phyloP scores from a whole-genome alignment of 2,113 vertebrate genomes.

The Syrmaticus mikado region DNA sequence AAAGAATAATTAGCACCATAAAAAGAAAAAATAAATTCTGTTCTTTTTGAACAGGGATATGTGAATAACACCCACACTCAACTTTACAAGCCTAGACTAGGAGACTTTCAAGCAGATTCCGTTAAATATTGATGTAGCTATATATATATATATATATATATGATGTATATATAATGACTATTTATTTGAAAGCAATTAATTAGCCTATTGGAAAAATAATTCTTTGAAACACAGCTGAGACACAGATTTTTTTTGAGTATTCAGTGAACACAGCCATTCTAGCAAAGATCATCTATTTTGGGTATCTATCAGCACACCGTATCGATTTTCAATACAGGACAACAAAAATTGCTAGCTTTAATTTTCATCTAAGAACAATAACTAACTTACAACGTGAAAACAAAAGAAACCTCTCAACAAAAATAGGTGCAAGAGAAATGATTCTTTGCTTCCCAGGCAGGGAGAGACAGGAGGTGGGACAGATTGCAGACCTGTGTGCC shows the following conservation, averaged over 20 bases:
- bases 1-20: background rate
- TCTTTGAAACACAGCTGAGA: background rate
- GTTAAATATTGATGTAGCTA: conserved; percentile 29
- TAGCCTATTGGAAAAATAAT: background rate
- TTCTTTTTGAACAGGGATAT: background rate
- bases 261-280: background rate
- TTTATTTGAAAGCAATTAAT: conserved; percentile 48
- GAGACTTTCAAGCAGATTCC: background rate
- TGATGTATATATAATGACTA: background rate
- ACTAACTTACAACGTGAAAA: background rate
- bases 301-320: background rate
- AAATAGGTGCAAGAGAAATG: accelerated
- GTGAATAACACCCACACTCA: background rate
- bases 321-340: background rate
- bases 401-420: background rate
- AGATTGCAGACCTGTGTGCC: background rate
- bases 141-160: no score
- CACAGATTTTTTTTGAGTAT: background rate
- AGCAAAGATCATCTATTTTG: background rate
- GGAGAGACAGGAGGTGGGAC: background rate
- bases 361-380: background rate
- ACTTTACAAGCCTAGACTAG: background rate
- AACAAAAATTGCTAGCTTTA: background rate
- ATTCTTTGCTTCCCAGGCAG: background rate
- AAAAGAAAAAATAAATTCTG: conserved; percentile 16